Evolutionary conservation across 1,140 invertebrate genomes (phyloP).

Genomic region (Acromyrmex charruanus): DNA sequence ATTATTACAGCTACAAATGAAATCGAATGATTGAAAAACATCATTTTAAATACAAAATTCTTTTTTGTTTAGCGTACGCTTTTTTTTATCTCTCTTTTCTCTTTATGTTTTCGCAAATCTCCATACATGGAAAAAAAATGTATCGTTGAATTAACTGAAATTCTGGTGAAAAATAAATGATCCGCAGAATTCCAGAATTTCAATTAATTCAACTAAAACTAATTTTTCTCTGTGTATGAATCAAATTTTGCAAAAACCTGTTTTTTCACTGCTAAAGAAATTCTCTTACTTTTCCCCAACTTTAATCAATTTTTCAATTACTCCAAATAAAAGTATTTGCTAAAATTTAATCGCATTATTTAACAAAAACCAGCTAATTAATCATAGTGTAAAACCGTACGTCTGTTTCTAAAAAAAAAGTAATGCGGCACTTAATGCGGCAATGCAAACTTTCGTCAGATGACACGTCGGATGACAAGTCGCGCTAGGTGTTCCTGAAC

Average conservation of each 20-base stretch:
- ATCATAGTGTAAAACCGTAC: background rate
- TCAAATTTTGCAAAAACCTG: background rate
- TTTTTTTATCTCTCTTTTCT: background rate
- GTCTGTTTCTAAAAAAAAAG: background rate
- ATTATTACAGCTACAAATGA: too few species aligned
- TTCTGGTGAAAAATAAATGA: too few species aligned
- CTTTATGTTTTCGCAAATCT: background rate
- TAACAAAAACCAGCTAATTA: background rate
- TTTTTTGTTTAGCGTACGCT: background rate
- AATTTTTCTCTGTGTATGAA: background rate
- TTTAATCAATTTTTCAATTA: too few species aligned
- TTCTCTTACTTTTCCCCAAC: background rate
- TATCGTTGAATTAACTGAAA: too few species aligned
- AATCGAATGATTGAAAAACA: background rate
- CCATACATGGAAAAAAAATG: too few species aligned
- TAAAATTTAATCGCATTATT: background rate
- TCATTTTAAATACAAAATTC: background rate
- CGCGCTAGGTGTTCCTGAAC: constrained; percentile 66
- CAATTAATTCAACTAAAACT: too few species aligned
- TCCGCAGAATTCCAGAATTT: too few species aligned
- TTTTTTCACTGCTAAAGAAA: background rate
- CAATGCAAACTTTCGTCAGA: constrained; percentile 21
- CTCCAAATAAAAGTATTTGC: background rate
- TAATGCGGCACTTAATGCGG: background rate
- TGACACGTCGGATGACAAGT: constrained; percentile 44